A percentile compares a stretch with the other conserved stretches of the same genome.
These are phyloP conservation scores for Sylvicola fuscatus DNA, from an alignment of 2,888 invertebrate species.

Conservation along the genomic window DNA sequence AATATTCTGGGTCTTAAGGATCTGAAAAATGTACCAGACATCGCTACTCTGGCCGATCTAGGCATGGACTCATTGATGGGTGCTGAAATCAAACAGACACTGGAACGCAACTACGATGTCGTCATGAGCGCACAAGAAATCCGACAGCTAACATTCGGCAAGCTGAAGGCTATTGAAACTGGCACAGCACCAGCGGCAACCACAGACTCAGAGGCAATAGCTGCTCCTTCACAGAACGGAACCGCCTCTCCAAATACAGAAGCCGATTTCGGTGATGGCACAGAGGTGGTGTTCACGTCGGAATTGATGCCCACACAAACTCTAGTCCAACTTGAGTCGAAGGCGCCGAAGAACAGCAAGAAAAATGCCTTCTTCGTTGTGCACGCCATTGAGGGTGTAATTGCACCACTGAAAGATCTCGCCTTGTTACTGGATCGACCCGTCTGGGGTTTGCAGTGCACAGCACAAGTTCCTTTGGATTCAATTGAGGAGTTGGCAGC, in stretches of 20 bases:
- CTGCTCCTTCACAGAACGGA: constrained; percentile 10
- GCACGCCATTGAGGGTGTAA: constrained; percentile 81
- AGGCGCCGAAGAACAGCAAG: constrained; percentile 22
- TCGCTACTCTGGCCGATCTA: constrained; percentile 71
- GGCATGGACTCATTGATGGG: constrained; percentile 99
- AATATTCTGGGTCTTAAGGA: constrained; percentile 87
- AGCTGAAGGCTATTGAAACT: constrained; percentile 32
- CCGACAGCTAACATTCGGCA: constrained; percentile 58
- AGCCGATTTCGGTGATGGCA: constrained; percentile 21
- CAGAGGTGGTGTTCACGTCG: constrained; percentile 32
- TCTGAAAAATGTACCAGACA: constrained; percentile 49
- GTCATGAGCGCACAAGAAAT: constrained; percentile 83
- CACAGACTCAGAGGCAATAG: constrained; percentile 6
- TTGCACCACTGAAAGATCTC: constrained; percentile 45
- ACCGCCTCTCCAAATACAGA: constrained; percentile 14
- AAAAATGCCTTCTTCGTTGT: constrained; percentile 39
- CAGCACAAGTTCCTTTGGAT: constrained; percentile 47
- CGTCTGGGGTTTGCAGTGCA: constrained; percentile 83
- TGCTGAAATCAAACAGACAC: constrained; percentile 91
- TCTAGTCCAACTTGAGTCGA: constrained; percentile 44
- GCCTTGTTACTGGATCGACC: constrained; percentile 51
- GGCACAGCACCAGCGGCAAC: not conserved
- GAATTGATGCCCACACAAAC: constrained; percentile 58
- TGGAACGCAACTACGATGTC: constrained; percentile 83
- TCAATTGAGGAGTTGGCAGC: constrained; percentile 51